A percentile compares a stretch with the other conserved stretches of the same genome.
These are phyloP conservation scores for Tachina fera DNA, from an alignment of 2,888 invertebrate genomes.

Conservation along the genomic window DNA sequence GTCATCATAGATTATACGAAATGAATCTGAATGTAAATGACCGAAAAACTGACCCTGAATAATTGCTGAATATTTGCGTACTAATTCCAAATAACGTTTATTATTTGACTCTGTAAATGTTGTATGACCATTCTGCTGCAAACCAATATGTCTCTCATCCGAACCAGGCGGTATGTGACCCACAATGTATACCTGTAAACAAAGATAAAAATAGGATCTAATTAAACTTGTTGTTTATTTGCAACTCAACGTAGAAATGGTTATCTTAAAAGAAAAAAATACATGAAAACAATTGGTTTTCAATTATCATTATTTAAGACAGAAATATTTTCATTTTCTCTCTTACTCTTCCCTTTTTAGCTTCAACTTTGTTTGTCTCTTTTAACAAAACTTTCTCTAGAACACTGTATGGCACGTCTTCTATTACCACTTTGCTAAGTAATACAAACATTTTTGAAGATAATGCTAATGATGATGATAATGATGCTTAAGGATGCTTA, in stretches of 20 bases:
- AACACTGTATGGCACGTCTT: conserved; percentile 65
- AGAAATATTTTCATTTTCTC: neutral
- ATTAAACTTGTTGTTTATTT: conserved; percentile 35
- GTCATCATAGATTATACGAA: conserved; percentile 92
- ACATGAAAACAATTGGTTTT: conserved; percentile 62
- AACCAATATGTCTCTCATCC: conserved; percentile 90
- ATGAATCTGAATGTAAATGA: conserved; percentile 95
- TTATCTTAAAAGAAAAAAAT: neutral
- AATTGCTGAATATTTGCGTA: conserved; percentile 90
- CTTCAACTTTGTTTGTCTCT: conserved; percentile 18
- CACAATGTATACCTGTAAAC: conserved; percentile 92
- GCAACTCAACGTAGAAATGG: neutral
- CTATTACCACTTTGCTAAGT: conserved; percentile 69
- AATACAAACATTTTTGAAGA: conserved; percentile 63
- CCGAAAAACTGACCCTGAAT: conserved; percentile 97
- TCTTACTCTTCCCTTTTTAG: neutral
- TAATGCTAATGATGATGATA: conserved; percentile 62
- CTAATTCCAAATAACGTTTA: conserved; percentile 88
- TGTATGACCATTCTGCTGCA: conserved; percentile 85
- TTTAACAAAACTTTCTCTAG: conserved; percentile 36
- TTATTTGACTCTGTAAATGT: conserved; percentile 90
- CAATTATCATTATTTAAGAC: conserved; percentile 61
- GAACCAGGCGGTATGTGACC: conserved; percentile 96
- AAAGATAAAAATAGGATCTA: conserved; percentile 48
- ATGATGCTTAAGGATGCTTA: conserved; percentile 71